Base-by-base conservation (phyloP, 2,113 vertebrate species). In the Carettochelys insculpta region DNA sequence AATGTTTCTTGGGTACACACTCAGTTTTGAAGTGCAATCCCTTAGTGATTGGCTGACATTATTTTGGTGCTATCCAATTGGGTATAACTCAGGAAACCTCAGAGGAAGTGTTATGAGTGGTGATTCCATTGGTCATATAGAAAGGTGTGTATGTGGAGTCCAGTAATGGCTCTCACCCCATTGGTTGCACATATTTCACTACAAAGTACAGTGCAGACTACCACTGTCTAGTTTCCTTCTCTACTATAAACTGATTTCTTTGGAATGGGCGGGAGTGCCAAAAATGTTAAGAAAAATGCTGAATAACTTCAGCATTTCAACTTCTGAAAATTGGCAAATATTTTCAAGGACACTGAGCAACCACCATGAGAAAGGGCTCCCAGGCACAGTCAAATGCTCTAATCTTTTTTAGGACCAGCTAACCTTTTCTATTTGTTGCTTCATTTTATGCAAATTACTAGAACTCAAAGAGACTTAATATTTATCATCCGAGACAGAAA, bases 401-500 rank as follows among this genome's bases (percentile, higher is more conserved):
- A 91, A 34, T 94, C 93, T 90, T 96, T 90, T 96, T 97, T 83
- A 92, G 92, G 92, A 91, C 86, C 86, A 95, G 87, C 88, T 92
- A 97, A 56, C 87, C 89, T 97, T 97, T 96, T 93, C 89, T 87
- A 91, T 95, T 94, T 93, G 90, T 95, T 94, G 80, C 93, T 96
- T 96, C 91, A 80, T 95, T 68, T 95, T 95, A 94, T 87, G 94
- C 83, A 96, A 96, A 96, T 96, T 86, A 51, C 22, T 77, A 65
- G 88, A 92, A 87, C 96, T 95, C 83, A 96, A 90, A 95, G 91
- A 95, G 78, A 71, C 86, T 93, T 93, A 85, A 95, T 94, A 90
- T 97, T 97, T 95, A 95, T 95, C 87, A 87, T 93, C 78, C 31
- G 68, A 93, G 95, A 88, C 94, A 90, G 87, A 85, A 96, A 47